A percentile compares a stretch with the other conserved stretches of the same genome.
Conservation (phyloP, 1,140 invertebrate genomes). For the Globodera rostochiensis region DNA sequence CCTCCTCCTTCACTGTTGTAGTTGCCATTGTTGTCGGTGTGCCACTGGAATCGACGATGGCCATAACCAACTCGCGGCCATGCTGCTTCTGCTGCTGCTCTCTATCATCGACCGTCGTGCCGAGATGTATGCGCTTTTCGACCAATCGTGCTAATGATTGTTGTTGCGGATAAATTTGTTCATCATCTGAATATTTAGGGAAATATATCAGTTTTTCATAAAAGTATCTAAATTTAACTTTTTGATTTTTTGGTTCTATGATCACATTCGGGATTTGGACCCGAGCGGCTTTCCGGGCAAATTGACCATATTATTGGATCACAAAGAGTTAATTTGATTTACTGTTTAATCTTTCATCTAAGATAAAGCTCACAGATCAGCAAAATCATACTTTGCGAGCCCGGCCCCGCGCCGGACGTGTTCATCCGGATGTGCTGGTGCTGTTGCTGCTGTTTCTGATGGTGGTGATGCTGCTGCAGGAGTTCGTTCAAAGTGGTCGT, state of each 20-base stretch:
- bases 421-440: constrained; percentile 1
- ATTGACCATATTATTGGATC: no score
- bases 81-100: no score
- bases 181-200: not conserved
- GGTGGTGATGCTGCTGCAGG: not conserved
- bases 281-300: no score
- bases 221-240: no score
- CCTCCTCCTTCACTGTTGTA: not conserved
- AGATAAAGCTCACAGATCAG: no score
- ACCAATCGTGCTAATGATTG: not conserved
- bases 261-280: no score
- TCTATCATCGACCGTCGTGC: not conserved
- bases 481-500: not conserved
- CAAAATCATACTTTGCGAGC: not conserved
- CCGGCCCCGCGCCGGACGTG: not conserved
- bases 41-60: not conserved
- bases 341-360: no score
- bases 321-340: no score
- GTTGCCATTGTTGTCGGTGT: not conserved
- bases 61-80: not conserved
- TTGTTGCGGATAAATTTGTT: not conserved
- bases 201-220: no score
- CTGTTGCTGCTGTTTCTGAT: not conserved
- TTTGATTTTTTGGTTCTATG: no score
- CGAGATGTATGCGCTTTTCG: not conserved